phyloP scores from a whole-genome alignment of 2,113 vertebrate species.

The Bungarus multicinctus region DNA sequence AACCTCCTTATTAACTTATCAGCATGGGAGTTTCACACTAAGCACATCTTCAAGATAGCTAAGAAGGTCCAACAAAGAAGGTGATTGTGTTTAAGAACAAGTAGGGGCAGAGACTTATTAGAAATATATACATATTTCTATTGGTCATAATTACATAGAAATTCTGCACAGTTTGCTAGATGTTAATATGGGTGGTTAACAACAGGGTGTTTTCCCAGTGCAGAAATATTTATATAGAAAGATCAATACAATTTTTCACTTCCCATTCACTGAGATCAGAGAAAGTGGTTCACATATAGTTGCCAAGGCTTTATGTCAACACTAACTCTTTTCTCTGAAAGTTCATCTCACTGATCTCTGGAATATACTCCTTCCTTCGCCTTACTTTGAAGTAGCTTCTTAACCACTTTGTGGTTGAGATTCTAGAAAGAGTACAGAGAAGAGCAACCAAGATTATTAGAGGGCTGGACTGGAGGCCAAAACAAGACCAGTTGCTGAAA shows the following conservation, averaged over 20 bases:
- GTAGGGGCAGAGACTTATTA: background rate
- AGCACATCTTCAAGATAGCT: background rate
- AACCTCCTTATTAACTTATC: slow-evolving; percentile 27
- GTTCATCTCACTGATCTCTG: background rate
- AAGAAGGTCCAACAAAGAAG: background rate
- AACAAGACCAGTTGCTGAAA: background rate
- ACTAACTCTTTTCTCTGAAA: background rate
- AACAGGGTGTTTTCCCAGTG: background rate
- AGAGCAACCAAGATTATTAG: background rate
- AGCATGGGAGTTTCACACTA: background rate
- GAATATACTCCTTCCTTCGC: background rate
- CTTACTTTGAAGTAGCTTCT: background rate
- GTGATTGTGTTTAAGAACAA: background rate
- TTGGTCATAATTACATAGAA: background rate
- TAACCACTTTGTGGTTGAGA: background rate
- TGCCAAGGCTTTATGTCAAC: background rate
- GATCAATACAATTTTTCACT: background rate
- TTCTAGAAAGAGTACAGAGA: background rate
- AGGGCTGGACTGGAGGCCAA: background rate
- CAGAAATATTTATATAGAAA: background rate
- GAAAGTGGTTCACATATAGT: background rate
- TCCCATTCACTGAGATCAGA: background rate
- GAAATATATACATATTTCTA: background rate
- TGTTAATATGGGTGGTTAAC: background rate
- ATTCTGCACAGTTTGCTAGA: background rate